Evolutionary conservation across 2,888 invertebrate genomes (phyloP).

Genomic region (Brachypalpus laphriformis): DNA sequence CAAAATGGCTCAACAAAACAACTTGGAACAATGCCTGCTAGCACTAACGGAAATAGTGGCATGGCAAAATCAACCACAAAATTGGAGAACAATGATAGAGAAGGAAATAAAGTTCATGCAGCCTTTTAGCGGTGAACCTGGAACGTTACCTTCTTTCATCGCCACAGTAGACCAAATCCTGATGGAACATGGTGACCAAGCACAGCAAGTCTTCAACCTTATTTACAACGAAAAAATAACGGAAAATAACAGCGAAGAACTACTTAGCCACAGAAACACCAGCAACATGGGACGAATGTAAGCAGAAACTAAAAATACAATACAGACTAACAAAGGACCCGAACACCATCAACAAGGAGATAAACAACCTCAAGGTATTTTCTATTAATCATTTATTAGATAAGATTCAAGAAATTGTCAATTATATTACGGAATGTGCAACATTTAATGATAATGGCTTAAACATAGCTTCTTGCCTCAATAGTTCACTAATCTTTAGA

Average conservation of each 20-base stretch:
- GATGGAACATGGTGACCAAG: not conserved
- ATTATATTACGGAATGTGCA: conserved; percentile 45
- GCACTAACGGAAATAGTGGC: not conserved
- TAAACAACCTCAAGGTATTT: conserved; percentile 35
- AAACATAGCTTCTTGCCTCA: conserved; percentile 26
- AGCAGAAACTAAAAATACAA: conserved; percentile 34
- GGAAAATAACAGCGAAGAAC: conserved; percentile 43
- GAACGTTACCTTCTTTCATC: conserved; percentile 37
- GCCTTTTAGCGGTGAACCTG: conserved; percentile 21
- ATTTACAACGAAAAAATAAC: conserved; percentile 27
- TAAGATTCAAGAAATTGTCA: conserved; percentile 35
- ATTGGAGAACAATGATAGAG: conserved; percentile 13
- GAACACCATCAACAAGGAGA: conserved; percentile 1
- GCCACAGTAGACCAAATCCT: conserved; percentile 23
- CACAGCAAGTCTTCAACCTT: conserved; percentile 2
- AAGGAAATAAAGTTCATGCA: conserved; percentile 20
- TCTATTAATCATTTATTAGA: conserved; percentile 33
- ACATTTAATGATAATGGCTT: conserved; percentile 28
- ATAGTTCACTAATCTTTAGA: conserved; percentile 43
- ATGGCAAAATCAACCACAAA: conserved; percentile 14
- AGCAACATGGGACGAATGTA: conserved; percentile 30
- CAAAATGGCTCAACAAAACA: not conserved
- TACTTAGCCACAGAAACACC: conserved; percentile 22
- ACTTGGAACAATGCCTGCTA: conserved; percentile 1
- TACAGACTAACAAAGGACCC: conserved; percentile 29